Percentiles rank a stretch among this genome's conserved stretches.
These are phyloP conservation scores for Sciurus vulgaris DNA, from an alignment of 2,797 vertebrate genomes.

Conservation along the genomic window DNA sequence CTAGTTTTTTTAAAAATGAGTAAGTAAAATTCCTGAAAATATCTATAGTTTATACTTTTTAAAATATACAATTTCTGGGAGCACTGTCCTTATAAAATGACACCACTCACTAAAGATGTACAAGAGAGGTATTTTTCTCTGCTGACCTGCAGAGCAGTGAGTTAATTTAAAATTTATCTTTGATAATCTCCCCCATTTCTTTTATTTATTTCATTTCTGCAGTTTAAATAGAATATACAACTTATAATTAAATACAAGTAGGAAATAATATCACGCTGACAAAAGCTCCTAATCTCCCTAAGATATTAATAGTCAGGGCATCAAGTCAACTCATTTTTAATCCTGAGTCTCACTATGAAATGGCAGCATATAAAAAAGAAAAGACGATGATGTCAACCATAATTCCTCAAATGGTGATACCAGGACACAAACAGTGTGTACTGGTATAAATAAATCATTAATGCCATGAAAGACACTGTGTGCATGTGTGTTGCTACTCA, in stretches of 20 bases:
- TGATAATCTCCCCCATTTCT: conserved; percentile 78
- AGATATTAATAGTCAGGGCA: conserved; percentile 85
- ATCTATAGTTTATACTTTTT: conserved; percentile 74
- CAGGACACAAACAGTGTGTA: background rate
- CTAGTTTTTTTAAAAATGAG: background rate
- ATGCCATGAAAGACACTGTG: background rate
- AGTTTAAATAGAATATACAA: conserved; percentile 80
- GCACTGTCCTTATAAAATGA: conserved; percentile 24
- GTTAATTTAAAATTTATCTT: conserved; percentile 88
- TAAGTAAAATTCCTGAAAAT: conserved; percentile 79
- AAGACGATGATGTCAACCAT: conserved; percentile 81
- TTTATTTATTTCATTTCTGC: conserved; percentile 84
- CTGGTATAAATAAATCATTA: background rate
- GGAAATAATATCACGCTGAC: conserved; percentile 83
- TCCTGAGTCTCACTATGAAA: conserved; percentile 78
- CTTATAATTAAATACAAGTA: conserved; percentile 86
- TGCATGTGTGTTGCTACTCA: background rate
- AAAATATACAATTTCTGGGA: conserved; percentile 69
- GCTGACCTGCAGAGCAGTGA: conserved; percentile 67
- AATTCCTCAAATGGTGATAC: background rate
- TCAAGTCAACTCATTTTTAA: conserved; percentile 85
- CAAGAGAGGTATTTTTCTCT: conserved; percentile 72
- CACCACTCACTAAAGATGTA: conserved; percentile 65
- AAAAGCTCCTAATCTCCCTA: conserved; percentile 86
- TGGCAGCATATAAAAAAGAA: conserved; percentile 81